Evolutionary conservation across 2,113 vertebrate species (phyloP).

Genomic region (Macrotus californicus): DNA sequence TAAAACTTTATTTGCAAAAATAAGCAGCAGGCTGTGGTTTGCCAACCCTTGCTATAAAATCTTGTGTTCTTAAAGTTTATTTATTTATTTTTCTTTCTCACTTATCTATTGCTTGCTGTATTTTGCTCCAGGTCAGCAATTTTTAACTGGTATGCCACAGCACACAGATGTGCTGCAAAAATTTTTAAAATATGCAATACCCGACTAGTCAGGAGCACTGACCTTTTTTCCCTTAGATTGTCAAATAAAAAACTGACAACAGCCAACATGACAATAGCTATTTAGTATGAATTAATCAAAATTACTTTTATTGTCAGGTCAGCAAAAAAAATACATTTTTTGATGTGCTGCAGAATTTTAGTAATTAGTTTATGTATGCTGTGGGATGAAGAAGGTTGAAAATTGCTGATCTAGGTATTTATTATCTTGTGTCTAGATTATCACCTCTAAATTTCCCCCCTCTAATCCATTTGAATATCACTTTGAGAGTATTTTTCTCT

Average conservation of each 20-base stretch:
- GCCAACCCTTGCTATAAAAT: neutral
- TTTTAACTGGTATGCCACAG: neutral
- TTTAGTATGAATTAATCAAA: neutral
- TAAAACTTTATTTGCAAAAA: neutral
- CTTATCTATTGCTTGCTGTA: neutral
- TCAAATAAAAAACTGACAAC: neutral
- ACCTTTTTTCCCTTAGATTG: neutral
- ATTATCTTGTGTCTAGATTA: neutral
- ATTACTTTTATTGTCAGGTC: neutral
- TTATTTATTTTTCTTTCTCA: neutral
- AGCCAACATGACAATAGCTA: neutral
- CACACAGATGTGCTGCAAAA: neutral
- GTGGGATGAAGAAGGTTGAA: neutral
- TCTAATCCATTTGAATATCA: neutral
- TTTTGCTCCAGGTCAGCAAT: neutral
- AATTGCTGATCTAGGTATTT: neutral
- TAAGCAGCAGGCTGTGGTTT: neutral
- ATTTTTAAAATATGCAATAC: neutral
- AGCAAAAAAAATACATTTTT: neutral
- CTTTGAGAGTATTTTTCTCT: neutral
- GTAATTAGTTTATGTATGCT: neutral
- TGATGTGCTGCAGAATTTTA: neutral
- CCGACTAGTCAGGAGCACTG: neutral
- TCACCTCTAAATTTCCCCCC: neutral
- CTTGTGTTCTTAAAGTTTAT: neutral